Base-by-base conservation (phyloP, 2,888 invertebrate species). In the Gisinianus flammeolus region DNA sequence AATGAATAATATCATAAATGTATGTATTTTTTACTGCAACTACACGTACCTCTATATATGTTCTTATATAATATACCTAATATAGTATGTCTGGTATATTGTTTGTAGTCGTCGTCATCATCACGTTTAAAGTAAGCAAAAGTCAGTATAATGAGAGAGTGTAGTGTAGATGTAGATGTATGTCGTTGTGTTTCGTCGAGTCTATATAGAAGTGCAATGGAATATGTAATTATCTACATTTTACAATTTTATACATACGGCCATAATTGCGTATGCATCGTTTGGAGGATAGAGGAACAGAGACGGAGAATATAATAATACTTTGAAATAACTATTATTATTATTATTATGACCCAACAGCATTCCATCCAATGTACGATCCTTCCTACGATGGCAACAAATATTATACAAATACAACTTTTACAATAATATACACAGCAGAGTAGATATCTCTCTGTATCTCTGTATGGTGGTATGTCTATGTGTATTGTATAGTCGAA, bases 221-320 rank as follows among this genome's bases (percentile, higher is more conserved):
- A n/a, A n/a, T n/a, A 35, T 35, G 56, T 56, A 56, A 62, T 62
- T 62, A 62, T 62, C 24, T 26, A 62, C 62, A 62, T 62, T 62
- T 62, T 62, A 62, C 62, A 62, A 62, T 62, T 62, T 62, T 35
- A 35, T 35, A 35, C 19, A 19, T 56, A 56, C n/a, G 19, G 10
- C 10, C 24, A 26, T 62, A 62, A 62, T 62, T 62, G 62, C 62
- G 62, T 62, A 22, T 62, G 62, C 24, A 24, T 56, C 16, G 4
- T 56, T 12, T 12, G 10, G 56, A 56, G 16, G 56, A 22, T 5
- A n/a, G 56, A 56, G 56, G 19, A 6, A 44, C 10, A 56, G 56
- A 56, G 56, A 56, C 19, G 22, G 5, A 26, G 62, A 62, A 62
- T 62, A 62, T 62, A 62, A 62, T 62, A 62, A 62, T 62, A 62